Percentiles rank a stretch among this genome's conserved stretches.
phyloP scores from a whole-genome alignment of 2,888 invertebrate genomes.

The Andricus curvator region DNA sequence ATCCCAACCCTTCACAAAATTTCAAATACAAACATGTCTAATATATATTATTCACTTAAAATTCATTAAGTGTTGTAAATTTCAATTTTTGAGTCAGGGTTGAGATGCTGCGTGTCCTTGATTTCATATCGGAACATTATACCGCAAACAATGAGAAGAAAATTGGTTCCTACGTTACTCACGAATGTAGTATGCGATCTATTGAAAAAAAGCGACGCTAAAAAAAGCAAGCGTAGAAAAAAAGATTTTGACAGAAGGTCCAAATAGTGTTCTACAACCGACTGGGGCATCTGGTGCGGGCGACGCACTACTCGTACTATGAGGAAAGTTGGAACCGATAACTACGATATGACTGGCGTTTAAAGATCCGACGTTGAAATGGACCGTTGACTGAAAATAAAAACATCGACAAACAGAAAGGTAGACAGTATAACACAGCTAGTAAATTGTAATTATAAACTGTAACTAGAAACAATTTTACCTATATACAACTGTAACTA shows the following conservation, averaged over 20 bases:
- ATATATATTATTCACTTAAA: too few species aligned
- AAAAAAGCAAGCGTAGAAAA: constrained; percentile 31
- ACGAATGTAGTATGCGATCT: constrained; percentile 36
- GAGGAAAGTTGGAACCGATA: constrained; percentile 33
- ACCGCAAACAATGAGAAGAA: constrained; percentile 31
- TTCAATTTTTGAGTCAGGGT: constrained; percentile 2
- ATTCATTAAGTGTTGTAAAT: constrained; percentile 20
- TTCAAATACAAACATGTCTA: background rate
- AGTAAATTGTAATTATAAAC: background rate
- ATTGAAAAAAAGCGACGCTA: constrained; percentile 37
- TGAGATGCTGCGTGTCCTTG: constrained; percentile 18
- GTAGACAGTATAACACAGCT: background rate
- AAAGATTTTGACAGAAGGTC: constrained; percentile 31
- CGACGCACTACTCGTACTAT: constrained; percentile 31
- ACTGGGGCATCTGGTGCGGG: constrained; percentile 32
- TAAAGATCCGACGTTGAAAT: constrained; percentile 24
- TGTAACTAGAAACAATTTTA: constrained; percentile 9
- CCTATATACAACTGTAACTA: constrained; percentile 40
- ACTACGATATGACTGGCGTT: constrained; percentile 35
- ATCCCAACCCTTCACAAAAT: constrained; percentile 11
- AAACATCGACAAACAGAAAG: constrained; percentile 37
- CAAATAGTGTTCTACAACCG: constrained; percentile 37
- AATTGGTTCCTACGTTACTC: constrained; percentile 34
- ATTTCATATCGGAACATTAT: constrained; percentile 33
- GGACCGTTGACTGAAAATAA: constrained; percentile 22